A percentile compares a stretch with the other conserved stretches of the same genome.
Evolutionary conservation across 2,888 invertebrate species (phyloP).

Genomic region (Adineta ricciae): DNA sequence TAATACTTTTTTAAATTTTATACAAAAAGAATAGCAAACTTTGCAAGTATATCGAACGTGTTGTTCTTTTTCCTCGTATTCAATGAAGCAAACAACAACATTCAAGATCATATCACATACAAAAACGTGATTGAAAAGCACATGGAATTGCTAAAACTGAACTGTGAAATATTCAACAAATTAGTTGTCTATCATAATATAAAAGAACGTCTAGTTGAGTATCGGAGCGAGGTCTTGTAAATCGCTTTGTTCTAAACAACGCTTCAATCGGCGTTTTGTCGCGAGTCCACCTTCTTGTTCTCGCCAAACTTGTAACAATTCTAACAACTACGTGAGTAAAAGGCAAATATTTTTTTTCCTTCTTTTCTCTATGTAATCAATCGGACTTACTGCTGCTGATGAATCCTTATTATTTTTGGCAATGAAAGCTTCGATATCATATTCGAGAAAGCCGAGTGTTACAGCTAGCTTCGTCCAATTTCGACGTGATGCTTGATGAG

Average conservation of each 20-base stretch:
- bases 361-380: neutral
- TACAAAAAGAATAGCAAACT: no score
- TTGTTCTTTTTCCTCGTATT: no score
- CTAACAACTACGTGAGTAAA: neutral
- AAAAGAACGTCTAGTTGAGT: no score
- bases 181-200: no score
- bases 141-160: no score
- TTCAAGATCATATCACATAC: no score
- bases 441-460: constrained; percentile 24
- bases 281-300: constrained; percentile 25
- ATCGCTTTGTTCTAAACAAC: constrained; percentile 22
- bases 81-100: no score
- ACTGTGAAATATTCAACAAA: no score
- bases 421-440: constrained; percentile 25
- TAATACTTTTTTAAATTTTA: no score
- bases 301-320: constrained; percentile 24
- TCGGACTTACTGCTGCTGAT: constrained; percentile 8
- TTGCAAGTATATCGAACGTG: no score
- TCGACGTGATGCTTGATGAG: constrained; percentile 12
- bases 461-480: constrained; percentile 27
- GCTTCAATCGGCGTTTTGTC: constrained; percentile 23
- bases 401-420: neutral
- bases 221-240: constrained; percentile 22
- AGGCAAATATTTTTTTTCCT: neutral
- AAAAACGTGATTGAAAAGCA: no score